Conservation (phyloP, 2,113 vertebrate genomes). For the Neodon shergylaensis region DNA sequence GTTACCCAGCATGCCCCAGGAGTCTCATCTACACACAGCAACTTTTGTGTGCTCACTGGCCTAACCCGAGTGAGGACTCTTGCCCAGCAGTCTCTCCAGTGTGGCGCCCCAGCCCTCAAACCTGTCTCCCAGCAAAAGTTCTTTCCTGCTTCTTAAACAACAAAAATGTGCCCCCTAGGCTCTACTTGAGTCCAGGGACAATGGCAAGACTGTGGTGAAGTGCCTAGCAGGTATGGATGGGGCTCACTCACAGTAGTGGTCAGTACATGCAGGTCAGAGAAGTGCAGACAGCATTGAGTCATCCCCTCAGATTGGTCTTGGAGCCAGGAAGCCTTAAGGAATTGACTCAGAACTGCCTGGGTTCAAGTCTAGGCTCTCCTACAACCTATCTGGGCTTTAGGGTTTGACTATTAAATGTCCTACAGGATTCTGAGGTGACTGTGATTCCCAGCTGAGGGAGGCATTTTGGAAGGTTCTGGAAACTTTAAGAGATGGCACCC, state of each 20-base stretch:
- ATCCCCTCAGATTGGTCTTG: not conserved
- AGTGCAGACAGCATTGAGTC: not conserved
- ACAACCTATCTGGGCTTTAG: not conserved
- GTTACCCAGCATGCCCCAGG: not conserved
- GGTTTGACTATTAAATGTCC: not conserved
- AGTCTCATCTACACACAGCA: not conserved
- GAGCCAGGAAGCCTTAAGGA: not conserved
- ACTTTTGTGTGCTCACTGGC: not conserved
- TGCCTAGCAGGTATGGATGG: not conserved
- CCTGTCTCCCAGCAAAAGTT: not conserved
- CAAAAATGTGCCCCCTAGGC: not conserved
- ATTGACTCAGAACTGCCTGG: not conserved
- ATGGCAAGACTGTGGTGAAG: not conserved
- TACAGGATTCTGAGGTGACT: not conserved
- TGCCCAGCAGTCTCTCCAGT: not conserved
- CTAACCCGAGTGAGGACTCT: not conserved
- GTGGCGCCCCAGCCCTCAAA: not conserved
- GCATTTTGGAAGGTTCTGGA: not conserved
- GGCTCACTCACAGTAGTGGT: not conserved
- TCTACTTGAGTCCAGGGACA: not conserved
- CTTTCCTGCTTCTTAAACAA: not conserved
- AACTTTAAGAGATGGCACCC: not conserved
- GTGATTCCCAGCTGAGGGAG: not conserved
- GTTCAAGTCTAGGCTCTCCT: not conserved
- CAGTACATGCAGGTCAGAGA: not conserved